A percentile compares a stretch with the other conserved stretches of the same genome.
Evolutionary conservation across 2,888 invertebrate species (phyloP).

Genomic region (Lobophora halterata): DNA sequence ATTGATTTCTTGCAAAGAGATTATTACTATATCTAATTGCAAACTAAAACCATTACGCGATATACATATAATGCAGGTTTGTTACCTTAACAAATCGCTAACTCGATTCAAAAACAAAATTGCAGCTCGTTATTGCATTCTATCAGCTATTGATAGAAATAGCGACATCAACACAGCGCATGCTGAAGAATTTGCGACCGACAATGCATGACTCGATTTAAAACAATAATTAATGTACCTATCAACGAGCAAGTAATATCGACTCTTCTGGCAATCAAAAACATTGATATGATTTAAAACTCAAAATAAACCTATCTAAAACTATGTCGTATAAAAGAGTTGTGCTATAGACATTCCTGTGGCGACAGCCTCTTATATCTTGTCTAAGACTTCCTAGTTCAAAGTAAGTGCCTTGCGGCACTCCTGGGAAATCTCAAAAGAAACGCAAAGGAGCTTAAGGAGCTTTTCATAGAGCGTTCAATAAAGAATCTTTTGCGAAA

Average conservation of each 20-base stretch:
- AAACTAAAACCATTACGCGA: too few species aligned
- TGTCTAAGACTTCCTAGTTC: constrained; percentile 11
- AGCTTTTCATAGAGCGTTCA: constrained; percentile 29
- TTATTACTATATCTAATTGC: too few species aligned
- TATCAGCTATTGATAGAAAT: constrained; percentile 4
- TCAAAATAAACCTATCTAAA: neutral
- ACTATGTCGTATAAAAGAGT: too few species aligned
- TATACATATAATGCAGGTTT: neutral
- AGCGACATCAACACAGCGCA: constrained; percentile 1
- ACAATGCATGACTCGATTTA: constrained; percentile 34
- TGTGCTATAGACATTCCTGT: too few species aligned
- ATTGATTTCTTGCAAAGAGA: too few species aligned
- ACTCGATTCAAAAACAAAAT: neutral
- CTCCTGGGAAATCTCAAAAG: constrained; percentile 43
- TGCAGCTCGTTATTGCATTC: neutral
- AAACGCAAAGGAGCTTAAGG: constrained; percentile 32
- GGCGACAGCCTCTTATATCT: constrained; percentile 11
- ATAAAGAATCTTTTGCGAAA: constrained; percentile 35
- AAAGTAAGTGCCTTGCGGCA: constrained; percentile 27
- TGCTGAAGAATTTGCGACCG: constrained; percentile 23
- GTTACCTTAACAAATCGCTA: neutral
- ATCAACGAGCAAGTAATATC: constrained; percentile 31
- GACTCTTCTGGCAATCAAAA: constrained; percentile 25
- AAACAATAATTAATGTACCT: constrained; percentile 33
- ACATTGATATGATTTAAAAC: too few species aligned